Evolutionary conservation across 2,888 invertebrate genomes (phyloP), one percentile per base, ranked within the genome.

Genomic region (Antheraea yamamai): DNA sequence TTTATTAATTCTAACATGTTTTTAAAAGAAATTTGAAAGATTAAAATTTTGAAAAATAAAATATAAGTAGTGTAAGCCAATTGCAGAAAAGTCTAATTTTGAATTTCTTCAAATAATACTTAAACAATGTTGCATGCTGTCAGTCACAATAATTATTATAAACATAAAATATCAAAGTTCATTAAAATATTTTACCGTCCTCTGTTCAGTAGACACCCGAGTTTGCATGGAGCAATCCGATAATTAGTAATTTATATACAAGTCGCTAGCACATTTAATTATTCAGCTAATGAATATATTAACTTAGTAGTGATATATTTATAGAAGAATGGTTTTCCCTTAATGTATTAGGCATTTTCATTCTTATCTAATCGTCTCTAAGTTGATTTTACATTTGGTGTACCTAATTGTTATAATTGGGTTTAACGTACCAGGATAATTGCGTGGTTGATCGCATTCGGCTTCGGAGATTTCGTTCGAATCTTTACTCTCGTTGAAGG

Each of bases 401-500:
- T 61, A 61, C 2, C 10, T 61, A 61, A 20, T 7, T 61, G 23
- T 61, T 12, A n/a, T 23, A 61, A 12, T 61, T 23, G 26, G 6
- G 7, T 39, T 70, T 35, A n/a, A 85, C 91, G 77, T 95, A 98
- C 98, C 98, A 89, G 98, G 97, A 89, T 98, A 98, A 92, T 97
- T 97, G 86, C 98, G 96, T 77, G 96, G 97, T 93, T 97, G 97
- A 95, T 98, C 98, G 91, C 98, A 98, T 92, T 98, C 98, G 84
- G 98, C 98, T 93, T 98, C 98, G 88, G 98, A 98, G 93, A 98
- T 98, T 94, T 98, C 98, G 95, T 98, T 98, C 93, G 98, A 98
- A 92, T 98, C 98, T 95, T 98, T 98, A 89, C 98, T 98, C 92
- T 98, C 98, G 94, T 98, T 98, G 95, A 98, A 98, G 72, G 96